Base-by-base conservation (phyloP, 2,888 invertebrate genomes). In the Myathropa florea region DNA sequence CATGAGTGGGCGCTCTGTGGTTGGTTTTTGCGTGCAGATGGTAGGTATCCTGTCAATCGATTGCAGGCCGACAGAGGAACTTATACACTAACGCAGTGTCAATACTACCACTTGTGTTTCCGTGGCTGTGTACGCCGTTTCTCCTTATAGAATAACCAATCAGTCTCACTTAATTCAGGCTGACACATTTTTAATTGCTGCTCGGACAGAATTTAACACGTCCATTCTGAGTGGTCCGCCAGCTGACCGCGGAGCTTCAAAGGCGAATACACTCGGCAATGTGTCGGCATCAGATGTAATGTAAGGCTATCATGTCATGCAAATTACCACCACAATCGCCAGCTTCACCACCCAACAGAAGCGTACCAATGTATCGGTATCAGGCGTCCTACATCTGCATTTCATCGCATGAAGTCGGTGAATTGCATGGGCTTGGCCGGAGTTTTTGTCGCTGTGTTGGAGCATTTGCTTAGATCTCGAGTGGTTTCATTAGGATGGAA, bases 171-270 rank as follows among this genome's bases (percentile, higher is more conserved):
- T 84, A 80, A 81, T 83, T 46, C 59, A 39, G 68, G n/a, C 53
- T 9, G 68, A 63, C 73, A 71, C 23, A 60, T 75, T 78, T 82
- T 82, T 86, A 82, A 86, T 86, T 86, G 82, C 68, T 18, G 46
- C 26, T 61, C 30, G 53, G 46, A 85, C 60, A 72, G 61, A 76
- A 63, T 67, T 76, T 67, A 57, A 72, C 77, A 72, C 67, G 77
- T 60, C 71, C 59, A 33, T 21, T 33, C 28, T 30, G 46, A 1
- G 23, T 10, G 33, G 75, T 12, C 46, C 14, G 63, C 10, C 39
- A 24, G 30, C 18, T 46, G 18, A n/a, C 63, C 23, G 57, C 21
- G 70, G 65, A 67, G 64, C 70, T 12, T 60, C 70, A 76, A 82
- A 76, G 76, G 33, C 39, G 24, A 18, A 21, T 53, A 55, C 39